Base-by-base conservation (phyloP, 2,113 vertebrate genomes). In the Eulemur macaco region DNA sequence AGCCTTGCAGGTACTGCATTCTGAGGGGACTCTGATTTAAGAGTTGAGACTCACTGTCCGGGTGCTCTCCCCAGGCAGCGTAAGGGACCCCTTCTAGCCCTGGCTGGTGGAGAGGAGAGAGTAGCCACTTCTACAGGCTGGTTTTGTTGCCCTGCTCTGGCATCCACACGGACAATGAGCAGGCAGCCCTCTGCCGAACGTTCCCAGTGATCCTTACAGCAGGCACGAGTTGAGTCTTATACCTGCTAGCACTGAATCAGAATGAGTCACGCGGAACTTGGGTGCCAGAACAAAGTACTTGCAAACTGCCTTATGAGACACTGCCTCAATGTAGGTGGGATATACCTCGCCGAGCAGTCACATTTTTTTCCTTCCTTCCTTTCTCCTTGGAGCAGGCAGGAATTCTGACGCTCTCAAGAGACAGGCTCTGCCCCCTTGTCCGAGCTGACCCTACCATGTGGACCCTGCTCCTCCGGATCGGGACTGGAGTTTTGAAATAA, bases 301-400 rank as follows among this genome's bases (percentile, higher is more conserved):
- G 97, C 97, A 98, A 97, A 97, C 93, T 92, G 98, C 98, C 97
- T 98, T 68, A 17, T 97, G 97, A 98, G 97, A 96, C 97, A 74
- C 97, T 82, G 97, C 98, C 98, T 97, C 73, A 58, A 89, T 97
- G 98, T 98, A 98, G 98, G 98, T 97, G 98, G 98, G 96, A 97
- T 96, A 97, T 74, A 96, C 80, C 91, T 97, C 97, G 73, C 96
- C 5, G 78, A 45, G 97, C 98, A 98, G 94, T 90, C 87, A 74
- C 95, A 86, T 66, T 50, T 3, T 60, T 92, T 96, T 97, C 94
- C 78, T 93, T 68, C 73, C 80, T 74, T 45, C 87, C 91, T 95
- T 78, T 96, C 97, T 95, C 94, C 97, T 97, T 94, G 27, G 60
- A 3, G 96, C 98, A 95, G 98, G 97, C 91, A 58, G 29, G 85